Conservation (phyloP, 1,140 invertebrate genomes). For the Thalassaphorura encarpata region DNA sequence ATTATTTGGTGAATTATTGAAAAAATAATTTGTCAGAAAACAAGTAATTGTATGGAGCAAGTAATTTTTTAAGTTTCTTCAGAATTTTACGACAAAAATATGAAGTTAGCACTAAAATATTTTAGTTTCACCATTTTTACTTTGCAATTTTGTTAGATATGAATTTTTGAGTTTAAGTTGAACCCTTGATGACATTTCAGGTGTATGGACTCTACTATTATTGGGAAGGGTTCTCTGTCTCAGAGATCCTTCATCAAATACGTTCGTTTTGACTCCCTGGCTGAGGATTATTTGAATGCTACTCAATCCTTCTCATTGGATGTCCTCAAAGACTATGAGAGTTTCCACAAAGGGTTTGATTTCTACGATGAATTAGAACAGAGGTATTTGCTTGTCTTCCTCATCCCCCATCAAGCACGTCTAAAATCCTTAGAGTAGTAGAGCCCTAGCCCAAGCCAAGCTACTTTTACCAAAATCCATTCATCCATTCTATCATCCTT, state of each 20-base stretch:
- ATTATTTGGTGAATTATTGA: too few relatives aligned
- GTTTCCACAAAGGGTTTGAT: constrained; percentile 16
- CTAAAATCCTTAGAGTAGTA: not conserved
- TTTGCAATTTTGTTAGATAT: too few relatives aligned
- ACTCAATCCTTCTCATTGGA: constrained; percentile 34
- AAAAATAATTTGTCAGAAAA: too few relatives aligned
- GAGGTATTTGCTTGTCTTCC: constrained; percentile 14
- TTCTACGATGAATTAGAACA: constrained; percentile 6
- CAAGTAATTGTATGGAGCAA: too few relatives aligned
- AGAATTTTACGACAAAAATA: too few relatives aligned
- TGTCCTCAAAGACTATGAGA: constrained; percentile 19
- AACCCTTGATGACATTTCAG: too few relatives aligned
- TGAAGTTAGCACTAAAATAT: too few relatives aligned
- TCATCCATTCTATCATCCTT: not conserved
- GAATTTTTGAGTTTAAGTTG: too few relatives aligned
- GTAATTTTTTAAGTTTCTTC: too few relatives aligned
- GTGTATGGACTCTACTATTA: constrained; percentile 40
- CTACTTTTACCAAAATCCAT: not conserved
- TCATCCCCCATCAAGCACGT: too few relatives aligned
- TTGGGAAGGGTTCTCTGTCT: constrained; percentile 35
- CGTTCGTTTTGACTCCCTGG: constrained; percentile 35
- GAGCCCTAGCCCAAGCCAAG: not conserved
- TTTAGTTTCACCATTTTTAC: too few relatives aligned
- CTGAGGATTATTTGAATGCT: constrained; percentile 36
- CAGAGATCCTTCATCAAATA: constrained; percentile 32